Evolutionary conservation across 2,888 invertebrate genomes (phyloP).

Genomic region (Clanis bilineata): DNA sequence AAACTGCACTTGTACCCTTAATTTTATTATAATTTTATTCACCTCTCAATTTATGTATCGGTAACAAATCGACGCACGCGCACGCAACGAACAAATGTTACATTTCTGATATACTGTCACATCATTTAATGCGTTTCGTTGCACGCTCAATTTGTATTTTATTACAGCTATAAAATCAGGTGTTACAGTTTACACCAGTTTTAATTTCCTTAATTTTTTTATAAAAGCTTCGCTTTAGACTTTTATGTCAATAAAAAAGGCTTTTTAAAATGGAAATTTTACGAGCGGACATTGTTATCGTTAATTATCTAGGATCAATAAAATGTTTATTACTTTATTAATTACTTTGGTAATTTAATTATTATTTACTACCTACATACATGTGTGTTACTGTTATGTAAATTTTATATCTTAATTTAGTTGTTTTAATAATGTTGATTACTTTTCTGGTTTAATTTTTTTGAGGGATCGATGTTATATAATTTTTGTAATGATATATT

Average conservation of each 20-base stretch:
- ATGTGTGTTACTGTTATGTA: no score
- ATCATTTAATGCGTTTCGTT: constrained; percentile 31
- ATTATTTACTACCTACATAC: neutral
- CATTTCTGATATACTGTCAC: constrained; percentile 42
- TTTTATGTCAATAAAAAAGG: neutral
- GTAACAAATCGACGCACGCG: constrained; percentile 38
- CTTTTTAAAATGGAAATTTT: constrained; percentile 1
- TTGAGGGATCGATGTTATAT: no score
- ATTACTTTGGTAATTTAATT: neutral
- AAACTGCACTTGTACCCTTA: neutral
- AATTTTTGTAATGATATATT: no score
- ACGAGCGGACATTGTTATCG: neutral
- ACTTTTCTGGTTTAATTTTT: no score
- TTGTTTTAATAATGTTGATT: no score
- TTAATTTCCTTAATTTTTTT: constrained; percentile 25
- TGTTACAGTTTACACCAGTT: constrained; percentile 35
- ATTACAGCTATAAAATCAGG: constrained; percentile 57
- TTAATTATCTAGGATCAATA: neutral
- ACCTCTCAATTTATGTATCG: constrained; percentile 49
- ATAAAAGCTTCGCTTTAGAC: neutral
- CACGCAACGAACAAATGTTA: constrained; percentile 50
- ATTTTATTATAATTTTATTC: constrained; percentile 50
- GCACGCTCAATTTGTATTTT: constrained; percentile 57
- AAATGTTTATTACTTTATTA: neutral
- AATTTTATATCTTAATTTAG: no score